These are phyloP conservation scores for Gastrophryne carolinensis DNA, from an alignment of 2,797 vertebrate species.

Conservation along the genomic window DNA sequence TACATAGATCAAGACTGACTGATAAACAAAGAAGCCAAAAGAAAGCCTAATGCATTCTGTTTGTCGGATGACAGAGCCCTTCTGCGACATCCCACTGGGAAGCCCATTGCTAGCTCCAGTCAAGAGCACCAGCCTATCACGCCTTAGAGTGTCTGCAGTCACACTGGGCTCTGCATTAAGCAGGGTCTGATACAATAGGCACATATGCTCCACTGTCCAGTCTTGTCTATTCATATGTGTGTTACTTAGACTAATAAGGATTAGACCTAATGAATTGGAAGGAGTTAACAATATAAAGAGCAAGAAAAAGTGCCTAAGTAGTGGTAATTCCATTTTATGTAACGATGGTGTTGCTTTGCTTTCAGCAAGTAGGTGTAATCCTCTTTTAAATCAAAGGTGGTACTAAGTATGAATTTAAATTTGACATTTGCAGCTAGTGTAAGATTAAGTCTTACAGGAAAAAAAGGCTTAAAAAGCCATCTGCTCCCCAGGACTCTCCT, in stretches of 20 bases:
- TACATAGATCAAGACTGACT: slow-evolving; percentile 63
- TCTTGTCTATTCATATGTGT: slow-evolving; percentile 80
- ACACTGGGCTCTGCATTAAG: slow-evolving; percentile 81
- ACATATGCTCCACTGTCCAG: slow-evolving; percentile 81
- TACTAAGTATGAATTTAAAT: slow-evolving; percentile 95
- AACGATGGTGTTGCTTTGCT: slow-evolving; percentile 72
- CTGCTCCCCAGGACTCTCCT: slow-evolving; percentile 67
- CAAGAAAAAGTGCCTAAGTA: slow-evolving; percentile 78
- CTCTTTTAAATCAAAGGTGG: slow-evolving; percentile 98
- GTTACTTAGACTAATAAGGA: slow-evolving; percentile 88
- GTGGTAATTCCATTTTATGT: slow-evolving; percentile 87
- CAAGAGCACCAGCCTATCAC: slow-evolving; percentile 51
- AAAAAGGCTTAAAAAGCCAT: slow-evolving; percentile 73
- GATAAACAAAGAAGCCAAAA: slow-evolving; percentile 67
- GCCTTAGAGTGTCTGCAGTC: slow-evolving; percentile 57
- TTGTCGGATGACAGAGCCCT: slow-evolving; percentile 20
- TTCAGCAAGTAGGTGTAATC: slow-evolving; percentile 96
- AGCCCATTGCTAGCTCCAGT: slow-evolving; percentile 42
- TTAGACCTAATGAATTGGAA: slow-evolving; percentile 97
- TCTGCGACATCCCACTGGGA: slow-evolving; percentile 28
- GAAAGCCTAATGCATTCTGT: slow-evolving; percentile 52
- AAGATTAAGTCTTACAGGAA: slow-evolving; percentile 74
- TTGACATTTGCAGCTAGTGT: slow-evolving; percentile 75
- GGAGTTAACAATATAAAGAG: slow-evolving; percentile 96
- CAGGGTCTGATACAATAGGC: slow-evolving; percentile 81